phyloP scores from a whole-genome alignment of 2,113 vertebrate genomes.

The Corythornis vintsioides region DNA sequence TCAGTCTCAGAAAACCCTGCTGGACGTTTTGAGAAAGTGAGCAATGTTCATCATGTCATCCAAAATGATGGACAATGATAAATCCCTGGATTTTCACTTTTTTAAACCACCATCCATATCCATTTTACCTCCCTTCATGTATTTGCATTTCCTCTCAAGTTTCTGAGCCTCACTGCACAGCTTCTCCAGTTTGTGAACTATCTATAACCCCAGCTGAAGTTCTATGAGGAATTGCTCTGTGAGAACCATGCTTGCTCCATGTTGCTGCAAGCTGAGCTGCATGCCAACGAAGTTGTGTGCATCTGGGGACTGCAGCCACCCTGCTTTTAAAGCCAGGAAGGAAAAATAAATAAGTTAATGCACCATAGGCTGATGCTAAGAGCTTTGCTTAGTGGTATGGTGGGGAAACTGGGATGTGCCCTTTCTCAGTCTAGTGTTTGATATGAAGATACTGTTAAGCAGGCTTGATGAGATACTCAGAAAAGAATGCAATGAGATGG shows the following conservation, averaged over 20 bases:
- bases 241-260: neutral
- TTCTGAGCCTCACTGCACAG: neutral
- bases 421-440: neutral
- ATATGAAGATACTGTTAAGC: neutral
- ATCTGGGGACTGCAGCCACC: neutral
- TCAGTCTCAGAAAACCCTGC: neutral
- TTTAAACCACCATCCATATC: neutral
- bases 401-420: neutral
- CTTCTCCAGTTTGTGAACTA: neutral
- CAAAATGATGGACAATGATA: neutral
- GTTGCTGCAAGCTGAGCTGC: neutral
- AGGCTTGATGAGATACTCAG: neutral
- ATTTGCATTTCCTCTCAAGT: neutral
- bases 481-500: neutral
- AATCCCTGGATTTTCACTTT: neutral
- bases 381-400: neutral
- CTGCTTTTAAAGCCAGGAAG: neutral
- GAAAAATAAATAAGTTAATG: neutral
- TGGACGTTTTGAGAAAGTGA: neutral
- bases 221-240: neutral
- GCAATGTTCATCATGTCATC: neutral
- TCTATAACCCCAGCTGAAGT: neutral
- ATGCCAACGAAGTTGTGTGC: neutral
- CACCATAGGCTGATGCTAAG: neutral
- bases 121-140: neutral